A percentile compares a stretch with the other conserved stretches of the same genome.
phyloP scores from a whole-genome alignment of 2,888 invertebrate genomes.

The Epicampocera succincta region DNA sequence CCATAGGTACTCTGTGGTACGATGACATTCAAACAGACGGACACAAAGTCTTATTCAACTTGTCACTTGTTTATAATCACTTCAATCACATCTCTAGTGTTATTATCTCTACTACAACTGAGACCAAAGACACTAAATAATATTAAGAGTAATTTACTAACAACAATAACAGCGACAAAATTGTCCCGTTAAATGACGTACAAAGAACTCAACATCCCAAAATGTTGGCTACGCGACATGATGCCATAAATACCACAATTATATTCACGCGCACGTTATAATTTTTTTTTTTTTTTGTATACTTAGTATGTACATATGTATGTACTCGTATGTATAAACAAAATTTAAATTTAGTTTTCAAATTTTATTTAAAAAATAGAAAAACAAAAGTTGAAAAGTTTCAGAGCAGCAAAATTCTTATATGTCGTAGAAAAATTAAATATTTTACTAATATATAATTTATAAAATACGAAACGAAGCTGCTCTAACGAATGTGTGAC shows the following conservation, averaged over 20 bases:
- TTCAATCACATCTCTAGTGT: conserved; percentile 29
- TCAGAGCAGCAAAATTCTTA: neutral
- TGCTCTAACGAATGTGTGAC: conserved; percentile 50
- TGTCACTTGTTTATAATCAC: conserved; percentile 65
- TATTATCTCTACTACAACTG: conserved; percentile 24
- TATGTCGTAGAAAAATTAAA: neutral
- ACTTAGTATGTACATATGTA: no score
- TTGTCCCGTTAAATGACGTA: conserved; percentile 60
- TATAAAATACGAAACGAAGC: neutral
- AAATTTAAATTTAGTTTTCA: conserved; percentile 3
- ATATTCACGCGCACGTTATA: conserved; percentile 54
- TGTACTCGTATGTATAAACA: neutral
- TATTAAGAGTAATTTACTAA: conserved; percentile 50
- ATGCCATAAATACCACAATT: conserved; percentile 55
- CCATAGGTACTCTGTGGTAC: conserved; percentile 49
- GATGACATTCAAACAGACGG: conserved; percentile 22
- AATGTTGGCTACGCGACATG: conserved; percentile 47
- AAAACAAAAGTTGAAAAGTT: neutral
- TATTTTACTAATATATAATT: neutral
- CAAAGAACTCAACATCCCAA: conserved; percentile 13
- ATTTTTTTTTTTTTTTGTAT: no score
- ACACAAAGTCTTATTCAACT: conserved; percentile 22
- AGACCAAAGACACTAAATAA: conserved; percentile 32
- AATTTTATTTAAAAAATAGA: no score
- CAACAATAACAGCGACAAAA: conserved; percentile 41